Percentiles rank a stretch among this genome's conserved stretches.
These are phyloP conservation scores for Zonitis immaculata DNA, from an alignment of 2,888 invertebrate genomes.

Conservation along the genomic window DNA sequence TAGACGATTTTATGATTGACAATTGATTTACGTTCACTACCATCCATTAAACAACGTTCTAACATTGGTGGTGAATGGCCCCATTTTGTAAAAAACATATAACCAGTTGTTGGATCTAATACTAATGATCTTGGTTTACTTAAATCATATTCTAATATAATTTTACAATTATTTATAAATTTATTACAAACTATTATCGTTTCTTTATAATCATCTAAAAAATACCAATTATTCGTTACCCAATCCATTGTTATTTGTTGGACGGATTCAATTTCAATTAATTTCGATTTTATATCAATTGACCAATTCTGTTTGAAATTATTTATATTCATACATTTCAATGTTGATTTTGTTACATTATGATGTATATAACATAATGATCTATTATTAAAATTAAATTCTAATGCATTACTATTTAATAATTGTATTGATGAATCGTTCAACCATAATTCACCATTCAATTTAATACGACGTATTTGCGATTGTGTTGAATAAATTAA, in stretches of 20 bases:
- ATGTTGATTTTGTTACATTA: slow-evolving; percentile 51
- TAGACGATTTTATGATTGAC: slow-evolving; percentile 69
- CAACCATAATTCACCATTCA: slow-evolving; percentile 52
- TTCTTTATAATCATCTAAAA: slow-evolving; percentile 53
- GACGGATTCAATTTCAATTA: slow-evolving; percentile 62
- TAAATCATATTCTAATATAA: slow-evolving; percentile 63
- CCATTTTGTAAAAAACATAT: slow-evolving; percentile 76
- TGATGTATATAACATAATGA: slow-evolving; percentile 70
- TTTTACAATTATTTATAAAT: slow-evolving; percentile 60
- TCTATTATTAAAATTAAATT: slow-evolving; percentile 64
- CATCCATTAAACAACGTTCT: slow-evolving; percentile 62
- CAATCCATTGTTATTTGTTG: slow-evolving; percentile 77
- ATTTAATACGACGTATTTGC: slow-evolving; percentile 59
- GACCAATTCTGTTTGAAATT: slow-evolving; percentile 58
- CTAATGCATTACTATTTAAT: slow-evolving; percentile 53
- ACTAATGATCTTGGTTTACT: slow-evolving; percentile 70
- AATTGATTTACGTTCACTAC: slow-evolving; percentile 57
- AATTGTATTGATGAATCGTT: slow-evolving; percentile 46
- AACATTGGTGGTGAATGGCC: slow-evolving; percentile 60
- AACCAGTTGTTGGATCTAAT: slow-evolving; percentile 71
- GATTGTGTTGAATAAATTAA: slow-evolving; percentile 65
- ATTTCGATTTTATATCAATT: slow-evolving; percentile 57
- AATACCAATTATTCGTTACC: slow-evolving; percentile 83
- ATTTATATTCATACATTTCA: slow-evolving; percentile 65
- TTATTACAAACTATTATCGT: slow-evolving; percentile 41